Conservation (phyloP, 2,113 vertebrate species). For the Canis aureus region DNA sequence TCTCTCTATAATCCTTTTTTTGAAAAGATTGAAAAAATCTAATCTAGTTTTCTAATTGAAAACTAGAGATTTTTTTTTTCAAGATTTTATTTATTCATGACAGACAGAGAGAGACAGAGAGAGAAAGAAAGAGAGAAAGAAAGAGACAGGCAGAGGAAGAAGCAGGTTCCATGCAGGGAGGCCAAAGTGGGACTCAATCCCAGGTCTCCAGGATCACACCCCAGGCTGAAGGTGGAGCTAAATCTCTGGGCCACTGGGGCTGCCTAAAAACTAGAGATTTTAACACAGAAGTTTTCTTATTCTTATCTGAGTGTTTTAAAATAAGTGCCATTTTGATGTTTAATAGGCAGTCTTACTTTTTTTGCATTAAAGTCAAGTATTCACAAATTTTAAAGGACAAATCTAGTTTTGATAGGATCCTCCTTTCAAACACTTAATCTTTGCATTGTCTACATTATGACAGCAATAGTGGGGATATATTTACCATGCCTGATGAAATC, state of each 20-base stretch:
- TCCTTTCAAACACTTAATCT: background rate
- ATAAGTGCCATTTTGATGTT: background rate
- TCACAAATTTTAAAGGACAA: constrained; percentile 34
- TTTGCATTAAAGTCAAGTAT: background rate
- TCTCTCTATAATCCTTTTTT: background rate
- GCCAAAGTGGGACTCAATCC: no score
- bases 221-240: no score
- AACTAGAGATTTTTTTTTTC: background rate
- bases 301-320: background rate
- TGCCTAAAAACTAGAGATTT: constrained; percentile 41
- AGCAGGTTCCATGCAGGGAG: no score
- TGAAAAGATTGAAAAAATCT: no score
- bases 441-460: background rate
- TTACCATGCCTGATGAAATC: background rate
- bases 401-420: background rate
- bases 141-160: no score
- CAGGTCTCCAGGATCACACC: no score
- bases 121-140: no score
- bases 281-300: background rate
- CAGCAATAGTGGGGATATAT: background rate
- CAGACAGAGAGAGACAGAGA: no score
- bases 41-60: constrained; percentile 3
- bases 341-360: background rate
- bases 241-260: no score
- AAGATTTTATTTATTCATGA: no score